These are phyloP conservation scores for Prolemur simus DNA, from an alignment of 2,113 vertebrate species.

Conservation along the genomic window DNA sequence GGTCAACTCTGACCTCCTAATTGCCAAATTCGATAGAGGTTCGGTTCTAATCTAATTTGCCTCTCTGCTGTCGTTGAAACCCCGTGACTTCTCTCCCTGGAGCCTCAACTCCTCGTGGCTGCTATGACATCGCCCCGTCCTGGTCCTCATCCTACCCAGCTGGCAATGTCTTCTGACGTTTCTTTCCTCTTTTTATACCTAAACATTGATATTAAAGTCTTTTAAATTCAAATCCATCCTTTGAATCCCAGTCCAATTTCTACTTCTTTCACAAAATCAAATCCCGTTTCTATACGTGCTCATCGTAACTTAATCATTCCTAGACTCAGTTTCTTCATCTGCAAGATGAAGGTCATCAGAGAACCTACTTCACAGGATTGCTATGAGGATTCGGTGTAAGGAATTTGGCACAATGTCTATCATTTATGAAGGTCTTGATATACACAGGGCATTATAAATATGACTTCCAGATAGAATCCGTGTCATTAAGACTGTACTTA, in stretches of 20 bases:
- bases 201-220: neutral
- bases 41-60: neutral
- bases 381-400: neutral
- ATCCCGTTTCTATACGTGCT: neutral
- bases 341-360: neutral
- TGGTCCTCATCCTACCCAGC: neutral
- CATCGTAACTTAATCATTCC: neutral
- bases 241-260: neutral
- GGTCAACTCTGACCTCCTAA: neutral
- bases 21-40: neutral
- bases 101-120: neutral
- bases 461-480: neutral
- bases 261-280: neutral
- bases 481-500: neutral
- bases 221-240: neutral
- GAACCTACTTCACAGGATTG: neutral
- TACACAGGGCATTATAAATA: neutral
- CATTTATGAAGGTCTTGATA: neutral
- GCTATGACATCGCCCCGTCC: neutral
- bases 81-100: neutral
- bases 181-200: neutral
- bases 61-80: neutral
- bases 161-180: neutral
- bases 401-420: neutral
- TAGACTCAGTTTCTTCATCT: neutral